Evolutionary conservation across 2,797 vertebrate genomes (phyloP).

Genomic region (Peromyscus attwateri): DNA sequence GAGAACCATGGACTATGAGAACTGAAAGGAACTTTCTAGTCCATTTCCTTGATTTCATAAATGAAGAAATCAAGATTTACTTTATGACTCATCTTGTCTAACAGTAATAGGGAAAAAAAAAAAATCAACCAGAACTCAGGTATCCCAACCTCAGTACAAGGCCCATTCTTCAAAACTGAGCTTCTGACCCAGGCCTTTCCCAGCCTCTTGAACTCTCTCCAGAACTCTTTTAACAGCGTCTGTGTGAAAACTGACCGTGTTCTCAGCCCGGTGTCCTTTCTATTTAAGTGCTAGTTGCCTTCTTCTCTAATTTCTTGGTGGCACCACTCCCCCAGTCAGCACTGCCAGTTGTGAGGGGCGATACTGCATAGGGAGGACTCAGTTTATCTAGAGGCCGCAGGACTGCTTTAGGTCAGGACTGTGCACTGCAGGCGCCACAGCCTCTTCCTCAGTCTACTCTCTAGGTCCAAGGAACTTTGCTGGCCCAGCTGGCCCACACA

Average conservation of each 20-base stretch:
- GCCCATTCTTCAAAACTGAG: background rate
- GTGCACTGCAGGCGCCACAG: background rate
- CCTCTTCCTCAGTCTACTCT: background rate
- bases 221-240: background rate
- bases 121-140: background rate
- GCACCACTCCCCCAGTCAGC: background rate
- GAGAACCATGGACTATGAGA: conserved; percentile 6
- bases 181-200: background rate
- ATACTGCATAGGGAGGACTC: background rate
- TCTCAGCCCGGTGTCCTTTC: background rate
- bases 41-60: conserved; percentile 46
- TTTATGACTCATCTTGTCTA: conserved; percentile 4
- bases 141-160: background rate
- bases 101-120: background rate
- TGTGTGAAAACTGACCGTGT: background rate
- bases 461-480: background rate
- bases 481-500: background rate
- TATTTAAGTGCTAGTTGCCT: background rate
- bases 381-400: background rate
- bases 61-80: conserved; percentile 21
- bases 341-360: background rate
- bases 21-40: conserved; percentile 13
- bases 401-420: background rate
- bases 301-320: background rate
- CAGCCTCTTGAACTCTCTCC: background rate